phyloP scores from a whole-genome alignment of 2,113 vertebrate species.

The crab-eating macaque (Macaca fascicularis) region T2T-MFA8v1.1 NC_088376.1:180643501-180644000 shows the following conservation, averaged over 20 bases:
- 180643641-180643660: constrained; percentile 18
- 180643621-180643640: constrained; percentile 20
- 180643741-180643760: background rate
- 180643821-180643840: constrained; percentile 60
- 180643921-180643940: constrained; percentile 46
- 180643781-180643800: constrained; percentile 31
- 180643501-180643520: background rate
- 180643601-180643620: constrained; percentile 36
- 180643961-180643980: constrained; percentile 34
- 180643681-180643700: constrained; percentile 3
- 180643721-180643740: constrained; percentile 48
- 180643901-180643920: constrained; percentile 35
- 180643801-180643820: constrained; percentile 37
- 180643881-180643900: constrained; percentile 55
- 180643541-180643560: background rate
- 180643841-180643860: constrained; percentile 53
- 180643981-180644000: constrained; percentile 24
- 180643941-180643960: background rate
- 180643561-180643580: background rate
- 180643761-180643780: background rate
- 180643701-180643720: background rate
- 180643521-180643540: background rate
- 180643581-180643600: background rate
- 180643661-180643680: constrained; percentile 20
- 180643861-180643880: constrained; percentile 16